Evolutionary conservation across 1,140 invertebrate species (phyloP), one percentile per base, ranked within the genome.

Genomic region (Drosophila kikkawai): DNA sequence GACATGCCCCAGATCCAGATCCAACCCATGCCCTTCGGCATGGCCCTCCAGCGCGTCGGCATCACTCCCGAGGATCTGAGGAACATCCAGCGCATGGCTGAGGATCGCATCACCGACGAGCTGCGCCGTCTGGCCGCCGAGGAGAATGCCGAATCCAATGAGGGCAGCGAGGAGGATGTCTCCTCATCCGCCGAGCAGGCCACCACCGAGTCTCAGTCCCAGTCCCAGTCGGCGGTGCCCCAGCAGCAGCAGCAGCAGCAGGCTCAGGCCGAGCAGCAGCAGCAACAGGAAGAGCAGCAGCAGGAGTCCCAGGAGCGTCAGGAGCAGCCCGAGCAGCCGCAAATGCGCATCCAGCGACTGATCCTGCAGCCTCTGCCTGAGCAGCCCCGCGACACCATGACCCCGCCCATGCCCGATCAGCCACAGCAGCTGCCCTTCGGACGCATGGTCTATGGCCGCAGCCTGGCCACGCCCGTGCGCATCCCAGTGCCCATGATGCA

Each of bases 51-150:
- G 64, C 91, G 92, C 61, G 86, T 94, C n/a, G 94, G 94, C 36
- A 93, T 95, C 80, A 95, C 94, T 7, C 94, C 94, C 63, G 95
- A 95, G 56, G 94, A 95, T 80, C 85, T 95, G 61, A 93, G 94
- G 55, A 94, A 94, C 68, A 94, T 94, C 83, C 94, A 94, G 82
- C 93, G 94, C 80, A 93, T 93, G 65, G 94, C 93, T 51, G 88
- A 92, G 39, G 93, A 94, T 74, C 74, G 93, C 78, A 80, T 94
- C 90, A 80, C 92, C 81, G 77, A 94, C 91, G 88, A 93, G 76
- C 68, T 93, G 92, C 71, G 93, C 47, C 91, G 88, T 32, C 63
- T 93, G 56, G 91, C 92, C 63, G 80, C 85, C 92, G 78, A 93
- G 92, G 85, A 93, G 66, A 60, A 60, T 9, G 64, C 75, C 56